Evolutionary conservation across 2,888 invertebrate species (phyloP), one percentile per base, ranked within the genome.

Genomic region (Meandrusa payeni): DNA sequence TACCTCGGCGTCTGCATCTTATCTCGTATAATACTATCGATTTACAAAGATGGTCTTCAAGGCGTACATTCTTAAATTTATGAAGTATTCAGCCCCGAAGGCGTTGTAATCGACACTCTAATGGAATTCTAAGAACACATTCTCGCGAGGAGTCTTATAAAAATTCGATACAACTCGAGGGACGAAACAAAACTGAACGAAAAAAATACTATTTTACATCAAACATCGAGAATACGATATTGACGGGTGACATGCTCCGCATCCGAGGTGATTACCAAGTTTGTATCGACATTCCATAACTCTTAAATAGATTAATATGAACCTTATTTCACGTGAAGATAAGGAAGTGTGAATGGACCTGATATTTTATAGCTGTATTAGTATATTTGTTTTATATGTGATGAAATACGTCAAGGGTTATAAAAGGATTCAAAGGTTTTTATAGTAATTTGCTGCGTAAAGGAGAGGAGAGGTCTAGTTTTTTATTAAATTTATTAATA

Each of bases 91-190:
- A 26, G 37, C 45, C 49, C 46, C 49, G 46, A 41, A 50, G 53
- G 48, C 41, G 22, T 31, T 31, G 67, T 61, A 64, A 64, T 58
- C 55, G 65, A 64, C 61, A 65, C 64, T 56, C 51, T 71, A 70
- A 71, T 70, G 67, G 69, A 68, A 58, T 50, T 53, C 54, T 54
- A 57, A 52, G 52, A 59, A 50, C 41, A 42, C 47, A 47, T 52
- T 48, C 48, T 59, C 54, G 55, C 53, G 56, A 61, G 61, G 52
- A 54, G 50, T 47, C 57, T 62, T 55, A 58, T 65, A 56, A 69
- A 70, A 67, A 73, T 61, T 65, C 64, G 62, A 70, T 69, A 70
- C 58, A 60, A 56, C 65, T 54, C 56, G 36, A 38, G 42, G 59
- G 54, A 54, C 26, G 29, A 13, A 38, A 41, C 26, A 44, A 43